Conservation (phyloP, 2,888 invertebrate species). For the Sarcophaga carnaria region DNA sequence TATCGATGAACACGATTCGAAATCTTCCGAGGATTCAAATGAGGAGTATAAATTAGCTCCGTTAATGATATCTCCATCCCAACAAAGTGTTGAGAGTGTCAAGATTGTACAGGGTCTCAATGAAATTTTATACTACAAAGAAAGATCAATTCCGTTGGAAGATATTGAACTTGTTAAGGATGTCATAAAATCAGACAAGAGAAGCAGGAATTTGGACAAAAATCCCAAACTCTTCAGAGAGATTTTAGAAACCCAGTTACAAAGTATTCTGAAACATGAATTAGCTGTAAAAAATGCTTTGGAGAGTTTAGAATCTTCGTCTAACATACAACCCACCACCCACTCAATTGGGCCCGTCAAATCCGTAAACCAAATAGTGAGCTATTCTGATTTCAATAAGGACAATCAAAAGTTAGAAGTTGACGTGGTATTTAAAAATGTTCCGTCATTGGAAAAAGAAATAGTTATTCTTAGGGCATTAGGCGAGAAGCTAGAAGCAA, state of each 20-base stretch:
- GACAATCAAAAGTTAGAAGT: conserved; percentile 69
- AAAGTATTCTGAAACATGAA: conserved; percentile 73
- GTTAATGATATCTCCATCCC: conserved; percentile 56
- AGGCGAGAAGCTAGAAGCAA: conserved; percentile 76
- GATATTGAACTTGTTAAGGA: conserved; percentile 72
- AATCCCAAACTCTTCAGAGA: conserved; percentile 73
- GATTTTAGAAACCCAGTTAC: conserved; percentile 71
- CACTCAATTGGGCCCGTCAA: neutral
- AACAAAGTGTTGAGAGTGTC: neutral
- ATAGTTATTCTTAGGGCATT: conserved; percentile 75
- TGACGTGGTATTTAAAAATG: conserved; percentile 75
- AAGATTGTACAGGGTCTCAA: conserved; percentile 70
- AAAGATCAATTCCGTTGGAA: conserved; percentile 62
- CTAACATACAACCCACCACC: neutral
- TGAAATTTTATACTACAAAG: conserved; percentile 67
- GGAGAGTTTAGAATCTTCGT: conserved; percentile 58
- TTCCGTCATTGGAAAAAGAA: conserved; percentile 76
- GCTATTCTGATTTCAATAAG: neutral
- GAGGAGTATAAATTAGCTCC: conserved; percentile 70
- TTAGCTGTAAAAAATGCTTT: conserved; percentile 71
- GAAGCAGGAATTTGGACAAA: conserved; percentile 69
- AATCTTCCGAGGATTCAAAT: conserved; percentile 53
- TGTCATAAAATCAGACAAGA: conserved; percentile 73
- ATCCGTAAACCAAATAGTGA: conserved; percentile 28
- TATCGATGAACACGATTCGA: neutral